Base-by-base conservation (phyloP, 2,888 invertebrate genomes). In the Sussaba pulchella region DNA sequence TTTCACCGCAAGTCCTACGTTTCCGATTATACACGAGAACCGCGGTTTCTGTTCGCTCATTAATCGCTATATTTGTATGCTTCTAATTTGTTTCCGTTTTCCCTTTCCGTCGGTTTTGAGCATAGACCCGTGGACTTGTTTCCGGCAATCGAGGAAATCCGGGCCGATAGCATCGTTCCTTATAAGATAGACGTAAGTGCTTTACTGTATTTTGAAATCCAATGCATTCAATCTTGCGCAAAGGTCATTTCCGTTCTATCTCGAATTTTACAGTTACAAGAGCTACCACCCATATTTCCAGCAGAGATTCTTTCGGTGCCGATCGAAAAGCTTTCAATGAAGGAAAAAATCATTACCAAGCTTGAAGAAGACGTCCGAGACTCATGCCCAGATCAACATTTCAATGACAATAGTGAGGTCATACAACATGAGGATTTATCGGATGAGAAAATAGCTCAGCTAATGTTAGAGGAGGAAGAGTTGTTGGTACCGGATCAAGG, bases 391-490 rank as follows among this genome's bases (percentile, higher is more conserved):
- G 86, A 87, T 61, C 91, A 91, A 78, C 89, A 89, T 2, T 86
- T 84, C 54, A 89, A 91, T 84, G 88, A 86, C 41, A 86, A 92
- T 73, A 91, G 91, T 82, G 92, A 90, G 45, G 64, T 88, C 6
- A 86, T 92, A 47, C 86, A 89, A 17, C 92, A 92, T 75, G 89
- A 91, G 84, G 92, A 93, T 86, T 87, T 95, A 64, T 94, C 95
- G 0, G 95, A 95, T 82, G 94, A 95, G 74, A 94, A 95, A 90
- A 95, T 96, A 63, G 95, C 95, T 0, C 95, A 94, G 72, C 92
- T 95, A 24, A 94, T 96, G 81, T 94, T 95, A 0, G 95, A 95
- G 26, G 95, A 96, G 88, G 94, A 95, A 0, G 96, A 96, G 88
- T 94, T 95, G 87, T 86, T 95, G 5, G 73, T 86, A 17, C 93